phyloP scores from a whole-genome alignment of 2,888 invertebrate species.

The Polydrusus pterygomalis region DNA sequence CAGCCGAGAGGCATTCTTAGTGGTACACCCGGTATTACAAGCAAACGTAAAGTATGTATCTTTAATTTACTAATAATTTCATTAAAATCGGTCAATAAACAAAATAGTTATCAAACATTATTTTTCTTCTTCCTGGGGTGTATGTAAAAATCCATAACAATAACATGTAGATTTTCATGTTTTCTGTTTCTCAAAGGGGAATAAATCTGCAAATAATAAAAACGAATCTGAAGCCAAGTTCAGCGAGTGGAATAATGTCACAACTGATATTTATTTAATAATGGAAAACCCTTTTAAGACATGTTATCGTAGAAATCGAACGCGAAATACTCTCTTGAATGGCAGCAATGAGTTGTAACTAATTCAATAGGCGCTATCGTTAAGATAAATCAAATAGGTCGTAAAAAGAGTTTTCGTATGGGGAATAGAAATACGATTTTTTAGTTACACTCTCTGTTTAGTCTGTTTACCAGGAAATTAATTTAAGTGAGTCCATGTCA shows the following conservation, averaged over 20 bases:
- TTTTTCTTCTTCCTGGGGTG: no score
- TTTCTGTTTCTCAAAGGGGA: no score
- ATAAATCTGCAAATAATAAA: neutral
- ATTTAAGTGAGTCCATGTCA: conserved; percentile 10
- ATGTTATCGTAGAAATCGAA: conserved; percentile 59
- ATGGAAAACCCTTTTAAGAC: conserved; percentile 41
- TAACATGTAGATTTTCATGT: no score
- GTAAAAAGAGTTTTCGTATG: conserved; percentile 59
- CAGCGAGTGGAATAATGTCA: conserved; percentile 13
- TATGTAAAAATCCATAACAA: no score
- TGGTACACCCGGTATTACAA: no score
- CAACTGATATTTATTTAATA: conserved; percentile 42
- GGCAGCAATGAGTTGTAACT: conserved; percentile 64
- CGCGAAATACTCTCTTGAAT: conserved; percentile 61
- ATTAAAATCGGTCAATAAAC: no score
- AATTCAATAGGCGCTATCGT: conserved; percentile 64
- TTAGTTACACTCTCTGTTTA: conserved; percentile 29
- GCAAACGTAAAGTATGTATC: no score
- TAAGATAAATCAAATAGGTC: conserved; percentile 64
- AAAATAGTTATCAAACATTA: no score
- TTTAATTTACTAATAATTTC: no score
- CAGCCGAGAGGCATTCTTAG: no score
- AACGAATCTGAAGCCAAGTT: conserved; percentile 7
- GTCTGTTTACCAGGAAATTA: conserved; percentile 46
- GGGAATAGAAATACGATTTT: conserved; percentile 8